phyloP scores from a whole-genome alignment of 1,140 invertebrate species.

The Tribolium madens region DNA sequence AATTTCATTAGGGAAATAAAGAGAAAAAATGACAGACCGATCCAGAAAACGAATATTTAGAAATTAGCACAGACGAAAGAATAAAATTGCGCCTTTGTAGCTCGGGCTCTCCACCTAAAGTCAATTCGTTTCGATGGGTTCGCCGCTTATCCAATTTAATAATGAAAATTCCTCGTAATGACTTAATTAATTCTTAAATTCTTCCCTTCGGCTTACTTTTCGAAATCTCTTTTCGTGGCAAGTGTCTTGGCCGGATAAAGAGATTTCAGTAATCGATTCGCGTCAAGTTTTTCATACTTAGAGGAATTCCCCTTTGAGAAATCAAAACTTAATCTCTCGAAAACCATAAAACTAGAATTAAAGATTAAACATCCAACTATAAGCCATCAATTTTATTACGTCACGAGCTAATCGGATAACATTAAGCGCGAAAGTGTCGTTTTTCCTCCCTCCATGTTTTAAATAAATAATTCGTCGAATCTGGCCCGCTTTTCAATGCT shows the following conservation, averaged over 20 bases:
- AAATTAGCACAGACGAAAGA: too few species aligned
- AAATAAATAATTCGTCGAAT: slow-evolving; percentile 30
- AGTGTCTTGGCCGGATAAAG: background rate
- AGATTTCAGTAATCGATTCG: slow-evolving; percentile 4
- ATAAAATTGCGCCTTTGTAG: too few species aligned
- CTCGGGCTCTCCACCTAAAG: too few species aligned
- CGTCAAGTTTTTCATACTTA: slow-evolving; percentile 31
- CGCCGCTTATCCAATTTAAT: background rate
- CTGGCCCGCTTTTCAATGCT: slow-evolving; percentile 40
- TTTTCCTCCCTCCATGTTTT: slow-evolving; percentile 1
- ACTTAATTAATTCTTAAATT: background rate
- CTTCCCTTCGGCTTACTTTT: background rate
- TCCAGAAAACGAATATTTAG: too few species aligned
- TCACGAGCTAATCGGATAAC: slow-evolving; percentile 2
- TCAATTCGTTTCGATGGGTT: background rate
- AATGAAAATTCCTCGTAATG: background rate
- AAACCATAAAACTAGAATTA: slow-evolving; percentile 31
- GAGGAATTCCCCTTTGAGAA: background rate
- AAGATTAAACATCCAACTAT: slow-evolving; percentile 4
- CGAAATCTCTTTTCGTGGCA: background rate
- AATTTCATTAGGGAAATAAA: too few species aligned
- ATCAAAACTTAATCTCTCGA: slow-evolving; percentile 2
- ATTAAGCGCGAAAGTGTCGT: background rate
- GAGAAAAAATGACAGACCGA: too few species aligned
- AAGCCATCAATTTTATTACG: slow-evolving; percentile 22